Conservation (phyloP, 2,888 invertebrate genomes). For the Acanthopleura granulata region DNA sequence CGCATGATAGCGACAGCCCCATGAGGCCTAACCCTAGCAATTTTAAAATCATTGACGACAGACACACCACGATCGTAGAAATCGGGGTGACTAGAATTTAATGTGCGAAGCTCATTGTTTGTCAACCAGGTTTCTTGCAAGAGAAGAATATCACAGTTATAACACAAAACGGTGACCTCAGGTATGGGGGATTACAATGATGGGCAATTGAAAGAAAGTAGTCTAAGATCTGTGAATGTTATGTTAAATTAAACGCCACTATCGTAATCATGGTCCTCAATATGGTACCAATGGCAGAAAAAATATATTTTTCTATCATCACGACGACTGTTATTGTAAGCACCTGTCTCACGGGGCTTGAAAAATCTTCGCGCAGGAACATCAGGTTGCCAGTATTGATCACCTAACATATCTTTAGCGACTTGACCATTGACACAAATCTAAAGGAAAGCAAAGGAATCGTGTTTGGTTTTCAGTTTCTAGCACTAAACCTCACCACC, state of each 20-base stretch:
- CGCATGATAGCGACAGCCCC: not conserved
- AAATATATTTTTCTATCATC: not conserved
- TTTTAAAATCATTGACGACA: not conserved
- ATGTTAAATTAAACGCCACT: not conserved
- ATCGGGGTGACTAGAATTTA: not conserved
- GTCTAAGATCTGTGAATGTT: too few relatives aligned
- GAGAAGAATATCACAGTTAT: not conserved
- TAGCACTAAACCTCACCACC: not conserved
- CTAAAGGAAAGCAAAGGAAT: not conserved
- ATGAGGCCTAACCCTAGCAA: not conserved
- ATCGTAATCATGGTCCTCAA: not conserved
- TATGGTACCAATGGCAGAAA: not conserved
- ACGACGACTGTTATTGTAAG: not conserved
- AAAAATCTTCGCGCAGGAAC: not conserved
- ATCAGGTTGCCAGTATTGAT: not conserved
- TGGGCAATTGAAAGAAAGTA: too few relatives aligned
- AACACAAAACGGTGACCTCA: not conserved
- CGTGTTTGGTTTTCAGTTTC: not conserved
- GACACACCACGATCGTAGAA: not conserved
- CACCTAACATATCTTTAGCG: not conserved
- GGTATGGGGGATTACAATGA: too few relatives aligned
- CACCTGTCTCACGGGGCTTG: not conserved
- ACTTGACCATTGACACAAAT: not conserved
- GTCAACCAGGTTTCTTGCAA: not conserved
- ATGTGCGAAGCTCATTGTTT: not conserved